Evolutionary conservation across 2,797 vertebrate genomes (phyloP).

Genomic region (Cirrhinus mrigala): DNA sequence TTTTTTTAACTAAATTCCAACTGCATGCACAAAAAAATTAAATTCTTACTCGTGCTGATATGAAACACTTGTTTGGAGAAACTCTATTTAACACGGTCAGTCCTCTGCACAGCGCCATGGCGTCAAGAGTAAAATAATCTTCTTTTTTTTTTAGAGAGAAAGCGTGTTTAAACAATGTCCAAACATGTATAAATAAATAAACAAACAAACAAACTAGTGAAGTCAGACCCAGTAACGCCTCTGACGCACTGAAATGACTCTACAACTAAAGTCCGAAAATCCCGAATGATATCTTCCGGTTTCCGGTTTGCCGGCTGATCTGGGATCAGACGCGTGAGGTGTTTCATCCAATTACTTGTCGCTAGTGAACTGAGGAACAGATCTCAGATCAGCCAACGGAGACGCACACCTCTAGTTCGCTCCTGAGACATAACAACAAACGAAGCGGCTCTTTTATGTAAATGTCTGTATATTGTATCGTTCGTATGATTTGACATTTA

Average conservation of each 20-base stretch:
- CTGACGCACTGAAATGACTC: neutral
- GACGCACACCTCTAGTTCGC: neutral
- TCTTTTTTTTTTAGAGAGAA: neutral
- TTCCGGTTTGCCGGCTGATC: conserved; percentile 28
- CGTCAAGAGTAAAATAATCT: neutral
- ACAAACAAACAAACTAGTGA: neutral
- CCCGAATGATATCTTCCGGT: conserved; percentile 21
- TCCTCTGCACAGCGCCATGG: neutral
- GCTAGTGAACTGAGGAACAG: neutral
- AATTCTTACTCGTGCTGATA: conserved; percentile 27
- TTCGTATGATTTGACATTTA: neutral
- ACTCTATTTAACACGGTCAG: neutral
- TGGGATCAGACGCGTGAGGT: neutral
- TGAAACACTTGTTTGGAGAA: conserved; percentile 9
- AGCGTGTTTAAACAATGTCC: neutral
- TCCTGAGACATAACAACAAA: neutral
- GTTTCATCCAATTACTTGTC: neutral
- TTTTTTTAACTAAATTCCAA: neutral
- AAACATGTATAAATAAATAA: no score
- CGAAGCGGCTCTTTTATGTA: neutral
- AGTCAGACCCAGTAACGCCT: neutral
- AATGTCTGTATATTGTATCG: neutral
- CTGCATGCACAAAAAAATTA: neutral
- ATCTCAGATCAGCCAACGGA: neutral
- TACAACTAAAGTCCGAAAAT: conserved; percentile 18